Evolutionary conservation across 2,113 vertebrate species (phyloP).

Genomic region (Ochotona curzoniae): DNA sequence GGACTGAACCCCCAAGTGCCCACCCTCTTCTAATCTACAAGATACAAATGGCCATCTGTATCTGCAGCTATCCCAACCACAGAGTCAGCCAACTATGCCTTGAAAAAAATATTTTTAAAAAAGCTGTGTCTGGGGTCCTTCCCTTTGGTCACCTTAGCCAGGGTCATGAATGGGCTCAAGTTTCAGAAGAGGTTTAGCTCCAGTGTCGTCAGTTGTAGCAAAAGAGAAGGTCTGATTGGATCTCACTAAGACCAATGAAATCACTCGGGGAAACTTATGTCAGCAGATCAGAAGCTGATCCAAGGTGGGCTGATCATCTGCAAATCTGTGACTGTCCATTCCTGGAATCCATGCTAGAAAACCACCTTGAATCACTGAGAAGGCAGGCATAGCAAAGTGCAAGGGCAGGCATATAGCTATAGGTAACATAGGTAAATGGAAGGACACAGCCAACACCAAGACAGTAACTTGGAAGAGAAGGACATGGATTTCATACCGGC

Average conservation of each 20-base stretch:
- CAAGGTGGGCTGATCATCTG: not conserved
- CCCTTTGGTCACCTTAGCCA: not conserved
- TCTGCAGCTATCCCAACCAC: not conserved
- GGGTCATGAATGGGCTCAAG: too few relatives aligned
- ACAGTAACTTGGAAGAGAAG: constrained; percentile 94
- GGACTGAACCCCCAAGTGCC: not conserved
- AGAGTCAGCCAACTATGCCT: not conserved
- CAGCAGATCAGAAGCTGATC: not conserved
- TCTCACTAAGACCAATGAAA: not conserved
- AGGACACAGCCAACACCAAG: constrained; percentile 93
- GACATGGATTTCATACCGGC: constrained; percentile 91
- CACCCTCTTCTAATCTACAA: not conserved
- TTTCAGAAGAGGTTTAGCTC: not conserved
- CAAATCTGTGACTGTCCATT: not conserved
- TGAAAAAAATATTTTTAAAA: too few relatives aligned
- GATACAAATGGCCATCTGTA: not conserved
- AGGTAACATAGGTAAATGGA: not conserved
- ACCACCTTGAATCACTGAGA: not conserved
- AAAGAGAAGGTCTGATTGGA: not conserved
- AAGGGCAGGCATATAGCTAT: too few relatives aligned
- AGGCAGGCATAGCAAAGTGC: not conserved
- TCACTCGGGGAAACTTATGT: not conserved
- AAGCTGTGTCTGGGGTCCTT: not conserved
- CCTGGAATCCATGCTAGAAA: not conserved
- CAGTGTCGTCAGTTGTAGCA: not conserved